Evolutionary conservation across 2,888 invertebrate genomes (phyloP).

Genomic region (Myopa tessellatipennis): DNA sequence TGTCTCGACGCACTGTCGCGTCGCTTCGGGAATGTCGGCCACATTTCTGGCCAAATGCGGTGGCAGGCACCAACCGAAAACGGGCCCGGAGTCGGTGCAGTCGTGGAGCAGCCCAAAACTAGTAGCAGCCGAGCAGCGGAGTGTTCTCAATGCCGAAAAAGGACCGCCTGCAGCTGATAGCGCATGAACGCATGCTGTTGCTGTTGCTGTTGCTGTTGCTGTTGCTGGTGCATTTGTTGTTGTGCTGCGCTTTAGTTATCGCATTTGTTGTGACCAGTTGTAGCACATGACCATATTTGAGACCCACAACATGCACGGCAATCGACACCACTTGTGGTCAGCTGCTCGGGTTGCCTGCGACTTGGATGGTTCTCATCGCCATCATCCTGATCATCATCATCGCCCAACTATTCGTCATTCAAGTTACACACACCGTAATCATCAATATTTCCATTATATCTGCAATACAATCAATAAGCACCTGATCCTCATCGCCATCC

Average conservation of each 20-base stretch:
- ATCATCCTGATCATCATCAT: not conserved
- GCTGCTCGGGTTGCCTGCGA: not conserved
- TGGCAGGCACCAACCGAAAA: not conserved
- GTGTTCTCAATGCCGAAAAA: slow-evolving; percentile 17
- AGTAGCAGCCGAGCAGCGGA: slow-evolving; percentile 2
- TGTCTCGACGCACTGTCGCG: slow-evolving; percentile 32
- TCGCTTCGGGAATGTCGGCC: slow-evolving; percentile 32
- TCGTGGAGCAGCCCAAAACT: slow-evolving; percentile 4
- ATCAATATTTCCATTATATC: too few species aligned
- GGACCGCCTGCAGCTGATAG: slow-evolving; percentile 9
- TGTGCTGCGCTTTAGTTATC: not conserved
- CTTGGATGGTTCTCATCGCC: not conserved
- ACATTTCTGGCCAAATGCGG: slow-evolving; percentile 31
- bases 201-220: not conserved
- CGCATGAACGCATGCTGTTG: not conserved
- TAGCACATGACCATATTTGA: slow-evolving; percentile 23
- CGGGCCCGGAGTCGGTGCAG: not conserved
- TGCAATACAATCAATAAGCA: too few species aligned
- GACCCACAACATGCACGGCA: not conserved
- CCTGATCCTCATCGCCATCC: not conserved
- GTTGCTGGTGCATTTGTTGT: not conserved
- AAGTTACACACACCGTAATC: too few species aligned
- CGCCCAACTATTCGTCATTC: not conserved
- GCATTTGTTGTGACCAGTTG: not conserved
- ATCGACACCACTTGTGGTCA: not conserved